phyloP scores from a whole-genome alignment of 2,888 invertebrate species.

The Scaptomyza flava region DNA sequence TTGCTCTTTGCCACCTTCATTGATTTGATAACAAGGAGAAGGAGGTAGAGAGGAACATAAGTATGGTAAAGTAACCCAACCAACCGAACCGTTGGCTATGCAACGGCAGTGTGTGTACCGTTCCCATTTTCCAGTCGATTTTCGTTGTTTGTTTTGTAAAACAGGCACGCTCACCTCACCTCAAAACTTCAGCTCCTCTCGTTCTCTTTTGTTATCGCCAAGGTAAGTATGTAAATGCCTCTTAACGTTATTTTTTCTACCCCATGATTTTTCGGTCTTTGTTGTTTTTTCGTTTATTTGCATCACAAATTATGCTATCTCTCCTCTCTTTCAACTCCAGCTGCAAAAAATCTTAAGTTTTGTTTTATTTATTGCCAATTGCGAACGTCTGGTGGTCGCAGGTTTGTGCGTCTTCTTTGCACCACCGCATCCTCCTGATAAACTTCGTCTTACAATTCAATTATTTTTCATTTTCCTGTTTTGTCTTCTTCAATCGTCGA shows the following conservation, averaged over 20 bases:
- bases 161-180: conserved; percentile 66
- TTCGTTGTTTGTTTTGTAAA: conserved; percentile 76
- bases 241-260: conserved; percentile 68
- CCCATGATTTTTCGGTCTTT: conserved; percentile 66
- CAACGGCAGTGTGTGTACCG: conserved; percentile 76
- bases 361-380: conserved; percentile 75
- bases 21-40: conserved; percentile 63
- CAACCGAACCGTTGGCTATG: conserved; percentile 56
- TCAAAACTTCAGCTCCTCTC: conserved; percentile 12
- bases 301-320: conserved; percentile 66
- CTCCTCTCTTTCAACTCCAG: conserved; percentile 39
- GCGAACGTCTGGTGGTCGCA: conserved; percentile 65
- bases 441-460: conserved; percentile 75
- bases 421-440: conserved; percentile 33
- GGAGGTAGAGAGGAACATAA: not conserved
- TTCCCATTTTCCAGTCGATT: conserved; percentile 55
- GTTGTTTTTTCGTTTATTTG: conserved; percentile 71
- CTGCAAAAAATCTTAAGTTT: conserved; percentile 63
- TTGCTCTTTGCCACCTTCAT: conserved; percentile 57
- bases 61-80: conserved; percentile 11
- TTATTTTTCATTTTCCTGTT: conserved; percentile 80
- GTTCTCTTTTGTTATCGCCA: conserved; percentile 36
- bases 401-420: conserved; percentile 30
- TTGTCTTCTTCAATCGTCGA: conserved; percentile 72
- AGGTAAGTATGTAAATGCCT: conserved; percentile 68